Evolutionary conservation across 2,113 vertebrate genomes (phyloP).

Genomic region (Zingel zingel): DNA sequence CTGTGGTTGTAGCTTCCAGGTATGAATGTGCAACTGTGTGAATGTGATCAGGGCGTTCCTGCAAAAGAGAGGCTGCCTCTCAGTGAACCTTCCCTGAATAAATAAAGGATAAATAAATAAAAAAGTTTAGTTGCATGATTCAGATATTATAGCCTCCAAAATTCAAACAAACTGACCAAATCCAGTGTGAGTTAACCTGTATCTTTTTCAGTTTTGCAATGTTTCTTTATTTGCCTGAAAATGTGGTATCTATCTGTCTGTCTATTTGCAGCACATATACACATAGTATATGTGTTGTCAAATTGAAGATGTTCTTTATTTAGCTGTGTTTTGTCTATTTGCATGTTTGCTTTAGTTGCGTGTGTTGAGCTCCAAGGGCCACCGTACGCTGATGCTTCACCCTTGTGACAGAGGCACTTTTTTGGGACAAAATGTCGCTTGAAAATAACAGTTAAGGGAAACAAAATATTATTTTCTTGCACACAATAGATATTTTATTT

Average conservation of each 20-base stretch:
- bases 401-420: background rate
- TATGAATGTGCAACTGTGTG: too few relatives aligned
- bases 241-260: background rate
- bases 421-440: conserved; percentile 10
- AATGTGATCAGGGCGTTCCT: too few relatives aligned
- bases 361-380: background rate
- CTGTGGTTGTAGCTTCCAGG: too few relatives aligned
- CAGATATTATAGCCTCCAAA: background rate
- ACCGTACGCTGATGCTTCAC: background rate
- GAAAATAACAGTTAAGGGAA: background rate
- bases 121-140: background rate
- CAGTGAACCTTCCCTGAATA: too few relatives aligned
- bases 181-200: background rate
- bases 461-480: background rate
- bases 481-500: background rate
- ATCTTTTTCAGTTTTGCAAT: background rate
- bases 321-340: background rate
- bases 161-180: background rate
- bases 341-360: background rate
- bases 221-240: background rate
- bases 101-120: too few relatives aligned
- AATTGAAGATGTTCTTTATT: background rate
- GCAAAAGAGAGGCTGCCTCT: too few relatives aligned
- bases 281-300: background rate
- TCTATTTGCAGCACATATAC: background rate